Percentiles rank a stretch among this genome's conserved stretches.
phyloP scores from a whole-genome alignment of 2,888 invertebrate species.

The Epirrhoe tristata region DNA sequence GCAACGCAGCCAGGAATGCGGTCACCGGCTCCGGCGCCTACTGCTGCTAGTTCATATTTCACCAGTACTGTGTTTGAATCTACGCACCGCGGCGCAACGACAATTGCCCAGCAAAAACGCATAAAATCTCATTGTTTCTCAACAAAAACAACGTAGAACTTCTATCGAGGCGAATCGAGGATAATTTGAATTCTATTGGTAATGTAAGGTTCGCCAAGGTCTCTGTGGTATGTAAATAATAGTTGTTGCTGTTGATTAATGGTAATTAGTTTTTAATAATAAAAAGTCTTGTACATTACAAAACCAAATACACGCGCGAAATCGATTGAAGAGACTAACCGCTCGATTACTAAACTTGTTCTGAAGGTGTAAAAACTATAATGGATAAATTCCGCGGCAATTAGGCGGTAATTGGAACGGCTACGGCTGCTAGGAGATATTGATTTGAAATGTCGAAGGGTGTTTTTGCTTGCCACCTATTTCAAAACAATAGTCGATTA shows the following conservation, averaged over 20 bases:
- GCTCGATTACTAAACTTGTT: conserved; percentile 38
- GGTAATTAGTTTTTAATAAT: conserved; percentile 10
- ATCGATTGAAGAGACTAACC: conserved; percentile 39
- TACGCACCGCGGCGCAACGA: conserved; percentile 29
- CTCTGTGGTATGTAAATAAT: conserved; percentile 9
- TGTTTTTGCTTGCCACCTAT: conserved; percentile 23
- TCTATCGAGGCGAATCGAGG: conserved; percentile 27
- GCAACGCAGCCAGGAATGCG: conserved; percentile 74
- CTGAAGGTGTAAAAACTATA: conserved; percentile 32
- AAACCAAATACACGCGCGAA: conserved; percentile 34
- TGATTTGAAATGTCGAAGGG: conserved; percentile 19
- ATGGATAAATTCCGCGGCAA: conserved; percentile 35
- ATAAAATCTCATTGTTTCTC: conserved; percentile 39
- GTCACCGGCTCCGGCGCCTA: conserved; percentile 69
- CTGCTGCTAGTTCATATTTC: conserved; percentile 53
- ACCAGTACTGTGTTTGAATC: conserved; percentile 48
- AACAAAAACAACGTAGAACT: conserved; percentile 34
- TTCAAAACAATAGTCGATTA: conserved; percentile 49
- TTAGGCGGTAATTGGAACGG: conserved; percentile 28
- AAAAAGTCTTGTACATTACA: conserved; percentile 21
- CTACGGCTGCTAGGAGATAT: conserved; percentile 19
- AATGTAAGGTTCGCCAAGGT: conserved; percentile 22
- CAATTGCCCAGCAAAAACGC: conserved; percentile 35
- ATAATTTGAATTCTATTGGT: conserved; percentile 27
- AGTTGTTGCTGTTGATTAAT: conserved; percentile 6